phyloP scores from a whole-genome alignment of 2,888 invertebrate genomes.

The Cetonia aurata region DNA sequence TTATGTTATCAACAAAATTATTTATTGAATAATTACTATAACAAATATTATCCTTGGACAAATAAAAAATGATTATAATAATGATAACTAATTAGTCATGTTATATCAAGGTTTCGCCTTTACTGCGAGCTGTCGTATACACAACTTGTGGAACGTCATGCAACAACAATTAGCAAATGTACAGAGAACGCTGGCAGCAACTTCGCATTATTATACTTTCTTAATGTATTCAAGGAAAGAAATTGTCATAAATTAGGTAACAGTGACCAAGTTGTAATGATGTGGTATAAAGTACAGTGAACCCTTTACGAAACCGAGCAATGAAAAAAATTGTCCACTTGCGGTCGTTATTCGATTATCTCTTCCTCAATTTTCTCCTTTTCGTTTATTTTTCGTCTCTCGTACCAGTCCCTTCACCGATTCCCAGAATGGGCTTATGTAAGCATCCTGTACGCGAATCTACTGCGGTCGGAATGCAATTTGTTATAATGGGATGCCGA shows the following conservation, averaged over 20 bases:
- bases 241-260: constrained; percentile 24
- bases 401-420: constrained; percentile 5
- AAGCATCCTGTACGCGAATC: constrained; percentile 10
- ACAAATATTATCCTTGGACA: too few species aligned
- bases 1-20: too few species aligned
- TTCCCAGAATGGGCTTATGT: not conserved
- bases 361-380: not conserved
- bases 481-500: constrained; percentile 33
- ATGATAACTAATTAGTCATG: too few species aligned
- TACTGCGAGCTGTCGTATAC: too few species aligned
- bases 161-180: constrained; percentile 28
- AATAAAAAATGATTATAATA: too few species aligned
- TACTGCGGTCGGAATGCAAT: constrained; percentile 24
- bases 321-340: not conserved
- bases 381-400: not conserved
- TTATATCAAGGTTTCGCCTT: too few species aligned
- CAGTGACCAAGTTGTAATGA: constrained; percentile 26
- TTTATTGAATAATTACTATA: too few species aligned
- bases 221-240: constrained; percentile 43
- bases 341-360: not conserved
- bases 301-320: constrained; percentile 6
- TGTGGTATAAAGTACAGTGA: constrained; percentile 28
- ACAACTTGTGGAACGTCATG: too few species aligned
- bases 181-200: constrained; percentile 28
- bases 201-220: constrained; percentile 21